Conservation (phyloP, 2,888 invertebrate species). For the Rotaria magnacalcarata region DNA sequence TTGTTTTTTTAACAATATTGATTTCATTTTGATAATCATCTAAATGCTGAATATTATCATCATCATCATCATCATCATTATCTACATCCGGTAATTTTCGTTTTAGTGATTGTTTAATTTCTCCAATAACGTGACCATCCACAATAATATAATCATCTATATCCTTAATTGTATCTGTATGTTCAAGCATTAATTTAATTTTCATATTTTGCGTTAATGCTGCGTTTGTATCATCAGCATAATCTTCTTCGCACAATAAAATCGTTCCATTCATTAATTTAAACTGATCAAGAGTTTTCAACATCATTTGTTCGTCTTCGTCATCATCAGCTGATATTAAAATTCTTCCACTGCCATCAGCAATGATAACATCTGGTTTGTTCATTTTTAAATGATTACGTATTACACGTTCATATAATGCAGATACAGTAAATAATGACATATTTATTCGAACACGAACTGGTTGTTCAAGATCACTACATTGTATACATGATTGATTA, state of each 20-base stretch:
- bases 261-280: conserved; percentile 31
- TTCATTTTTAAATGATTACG: conserved; percentile 79
- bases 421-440: conserved; percentile 7
- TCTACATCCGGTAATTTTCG: background rate
- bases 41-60: background rate
- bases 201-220: background rate
- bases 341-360: conserved; percentile 68
- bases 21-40: conserved; percentile 3
- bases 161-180: conserved; percentile 21
- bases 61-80: background rate
- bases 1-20: conserved; percentile 22
- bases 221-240: background rate
- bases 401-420: conserved; percentile 30
- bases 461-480: conserved; percentile 30
- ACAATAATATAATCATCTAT: conserved; percentile 28
- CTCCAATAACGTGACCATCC: conserved; percentile 17
- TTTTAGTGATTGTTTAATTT: conserved; percentile 20
- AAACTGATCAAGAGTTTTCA: conserved; percentile 33
- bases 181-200: conserved; percentile 32
- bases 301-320: conserved; percentile 65
- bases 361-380: conserved; percentile 81
- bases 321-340: conserved; percentile 86
- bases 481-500: conserved; percentile 19
- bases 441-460: conserved; percentile 20
- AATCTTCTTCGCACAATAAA: conserved; percentile 24